Percentiles rank a stretch among this genome's conserved stretches.
phyloP scores from a whole-genome alignment of 2,888 invertebrate genomes.

The Tipula unca region DNA sequence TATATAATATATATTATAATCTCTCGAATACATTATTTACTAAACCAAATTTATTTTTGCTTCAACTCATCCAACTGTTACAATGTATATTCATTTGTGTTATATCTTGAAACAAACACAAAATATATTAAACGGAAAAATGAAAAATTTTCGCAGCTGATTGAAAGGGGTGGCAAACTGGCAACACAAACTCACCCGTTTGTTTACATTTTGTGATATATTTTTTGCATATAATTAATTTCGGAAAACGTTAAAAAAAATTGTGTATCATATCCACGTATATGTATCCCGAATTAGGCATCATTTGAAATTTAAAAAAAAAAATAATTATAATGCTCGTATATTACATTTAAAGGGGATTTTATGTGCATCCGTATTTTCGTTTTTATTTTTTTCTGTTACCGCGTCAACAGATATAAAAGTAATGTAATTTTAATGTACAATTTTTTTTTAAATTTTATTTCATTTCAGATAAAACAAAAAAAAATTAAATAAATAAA shows the following conservation, averaged over 20 bases:
- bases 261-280: neutral
- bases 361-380: neutral
- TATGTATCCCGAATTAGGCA: neutral
- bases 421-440: neutral
- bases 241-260: neutral
- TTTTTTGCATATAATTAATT: constrained; percentile 8
- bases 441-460: neutral
- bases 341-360: neutral
- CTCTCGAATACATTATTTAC: neutral
- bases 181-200: neutral
- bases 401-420: neutral
- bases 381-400: neutral
- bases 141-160: neutral
- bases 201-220: neutral
- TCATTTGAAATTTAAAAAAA: neutral
- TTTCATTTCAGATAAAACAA: neutral
- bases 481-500: neutral
- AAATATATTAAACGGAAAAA: neutral
- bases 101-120: neutral
- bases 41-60: no score
- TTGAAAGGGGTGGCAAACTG: neutral
- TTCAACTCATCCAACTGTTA: neutral
- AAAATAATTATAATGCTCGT: no score
- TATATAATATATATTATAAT: neutral
- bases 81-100: neutral